These are phyloP conservation scores for Aproaerema taeniolella DNA, from an alignment of 2,888 invertebrate genomes.

Conservation along the genomic window DNA sequence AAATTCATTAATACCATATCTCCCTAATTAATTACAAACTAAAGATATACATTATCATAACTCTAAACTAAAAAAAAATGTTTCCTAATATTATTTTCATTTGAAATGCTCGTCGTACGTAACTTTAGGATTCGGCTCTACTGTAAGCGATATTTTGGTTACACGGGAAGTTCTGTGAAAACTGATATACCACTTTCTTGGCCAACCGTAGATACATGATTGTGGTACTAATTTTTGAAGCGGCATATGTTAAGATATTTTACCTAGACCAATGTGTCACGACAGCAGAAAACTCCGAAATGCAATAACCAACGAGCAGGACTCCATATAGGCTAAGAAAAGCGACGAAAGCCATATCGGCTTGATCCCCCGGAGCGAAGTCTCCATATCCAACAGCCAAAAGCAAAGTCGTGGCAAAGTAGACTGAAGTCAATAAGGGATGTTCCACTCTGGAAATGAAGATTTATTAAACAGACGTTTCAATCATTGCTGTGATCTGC, in stretches of 20 bases:
- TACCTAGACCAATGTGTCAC: slow-evolving; percentile 69
- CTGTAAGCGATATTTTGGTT: too few species aligned
- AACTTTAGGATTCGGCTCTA: too few species aligned
- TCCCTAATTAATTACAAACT: too few species aligned
- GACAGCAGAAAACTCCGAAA: slow-evolving; percentile 70
- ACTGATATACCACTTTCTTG: too few species aligned
- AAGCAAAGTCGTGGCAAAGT: slow-evolving; percentile 62
- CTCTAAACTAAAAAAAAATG: too few species aligned
- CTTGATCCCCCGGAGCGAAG: slow-evolving; percentile 57
- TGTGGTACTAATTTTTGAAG: too few species aligned
- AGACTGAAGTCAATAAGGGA: slow-evolving; percentile 55
- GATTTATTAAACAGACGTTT: background rate
- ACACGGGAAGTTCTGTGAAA: too few species aligned
- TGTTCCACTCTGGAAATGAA: slow-evolving; percentile 43
- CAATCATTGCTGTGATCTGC: background rate
- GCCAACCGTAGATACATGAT: too few species aligned
- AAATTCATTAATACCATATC: too few species aligned
- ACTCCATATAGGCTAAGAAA: slow-evolving; percentile 69
- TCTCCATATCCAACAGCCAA: slow-evolving; percentile 70
- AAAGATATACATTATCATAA: too few species aligned
- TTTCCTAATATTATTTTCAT: too few species aligned
- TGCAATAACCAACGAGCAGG: slow-evolving; percentile 64
- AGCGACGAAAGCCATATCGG: slow-evolving; percentile 60
- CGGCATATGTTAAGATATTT: slow-evolving; percentile 1
- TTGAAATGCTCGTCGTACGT: too few species aligned